Conservation (phyloP, 1,140 invertebrate species). For the Pseudomyrmex cubaensis region DNA sequence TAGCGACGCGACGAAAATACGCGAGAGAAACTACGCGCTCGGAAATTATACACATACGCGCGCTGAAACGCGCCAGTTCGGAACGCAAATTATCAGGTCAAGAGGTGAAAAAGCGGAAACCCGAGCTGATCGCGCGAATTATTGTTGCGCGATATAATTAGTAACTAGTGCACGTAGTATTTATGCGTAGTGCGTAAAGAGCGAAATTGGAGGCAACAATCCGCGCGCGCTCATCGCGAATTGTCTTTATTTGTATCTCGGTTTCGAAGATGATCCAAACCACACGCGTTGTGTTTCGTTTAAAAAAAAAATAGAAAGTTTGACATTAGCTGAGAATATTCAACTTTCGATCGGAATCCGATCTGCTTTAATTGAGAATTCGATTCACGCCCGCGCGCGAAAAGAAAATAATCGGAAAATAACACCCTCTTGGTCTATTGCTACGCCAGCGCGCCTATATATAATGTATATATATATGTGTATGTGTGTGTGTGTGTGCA, state of each 20-base stretch:
- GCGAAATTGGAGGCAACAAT: no score
- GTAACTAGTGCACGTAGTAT: neutral
- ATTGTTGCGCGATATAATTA: slow-evolving; percentile 26
- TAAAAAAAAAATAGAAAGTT: no score
- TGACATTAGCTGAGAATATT: no score
- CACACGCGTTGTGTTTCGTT: slow-evolving; percentile 38
- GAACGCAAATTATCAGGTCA: neutral
- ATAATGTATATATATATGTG: slow-evolving; percentile 45
- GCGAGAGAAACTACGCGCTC: neutral
- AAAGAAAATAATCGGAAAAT: slow-evolving; percentile 8
- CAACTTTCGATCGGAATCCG: no score
- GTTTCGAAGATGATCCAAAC: slow-evolving; percentile 58
- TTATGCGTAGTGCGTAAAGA: no score
- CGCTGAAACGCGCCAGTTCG: no score
- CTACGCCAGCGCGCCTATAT: slow-evolving; percentile 23
- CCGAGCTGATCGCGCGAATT: neutral
- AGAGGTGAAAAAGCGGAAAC: neutral
- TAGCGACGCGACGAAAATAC: no score
- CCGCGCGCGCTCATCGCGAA: no score
- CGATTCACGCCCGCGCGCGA: no score
- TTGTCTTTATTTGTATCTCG: neutral
- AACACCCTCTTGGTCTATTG: slow-evolving; percentile 74
- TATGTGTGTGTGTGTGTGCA: slow-evolving; percentile 34
- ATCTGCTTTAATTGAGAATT: slow-evolving; percentile 75
- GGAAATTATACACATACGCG: neutral